Base-by-base conservation (phyloP, 2,797 vertebrate species). In the Pseudochaenichthys georgianus region DNA sequence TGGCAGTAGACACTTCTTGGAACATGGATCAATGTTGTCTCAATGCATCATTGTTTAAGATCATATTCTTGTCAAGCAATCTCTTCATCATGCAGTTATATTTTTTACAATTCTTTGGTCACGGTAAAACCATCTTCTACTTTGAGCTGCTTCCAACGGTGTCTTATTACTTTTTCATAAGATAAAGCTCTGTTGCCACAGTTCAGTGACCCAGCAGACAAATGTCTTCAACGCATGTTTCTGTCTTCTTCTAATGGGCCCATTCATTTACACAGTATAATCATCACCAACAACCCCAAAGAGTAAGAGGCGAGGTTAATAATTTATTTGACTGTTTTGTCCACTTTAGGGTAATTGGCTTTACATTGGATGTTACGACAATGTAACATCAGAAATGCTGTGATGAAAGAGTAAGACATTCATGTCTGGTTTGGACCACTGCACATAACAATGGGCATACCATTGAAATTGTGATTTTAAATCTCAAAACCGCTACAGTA, bases 231-330 rank as follows among this genome's bases (percentile, higher is more conserved):
- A 74, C 17, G 41, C 68, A 38, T 77, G 82, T 78, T 83, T 84
- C 80, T 74, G 64, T 86, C 77, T 87, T 66, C 51, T 47, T 76
- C 48, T 90, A 83, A 89, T 87, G 77, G 86, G 46, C 43, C 16
- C 53, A 81, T 86, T 88, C 47, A 81, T 88, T 88, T 77, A 81
- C 58, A 47, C 16, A 38, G 11, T 23, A 28, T 41, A 76, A 80
- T 78, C 54, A 68, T 28, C 11, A 59, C 41, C 21, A 70, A 70
- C 31, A 52, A 34, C 16, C 46, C 60, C 65, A 67, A 38, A 69
- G 13, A 52, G 38, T 38, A 38, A 38, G 34, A 38, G 55, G 57
- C 38, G 43, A 50, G 13, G 4, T 17, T 9, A 53, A 47, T 7
- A 31, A 23, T 38, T 46, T 45, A 50, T 42, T 41, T 62, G 9